Base-by-base conservation (phyloP, 35 echinoderm and acorn worm species). In the Ophioderma brevispina region DNA sequence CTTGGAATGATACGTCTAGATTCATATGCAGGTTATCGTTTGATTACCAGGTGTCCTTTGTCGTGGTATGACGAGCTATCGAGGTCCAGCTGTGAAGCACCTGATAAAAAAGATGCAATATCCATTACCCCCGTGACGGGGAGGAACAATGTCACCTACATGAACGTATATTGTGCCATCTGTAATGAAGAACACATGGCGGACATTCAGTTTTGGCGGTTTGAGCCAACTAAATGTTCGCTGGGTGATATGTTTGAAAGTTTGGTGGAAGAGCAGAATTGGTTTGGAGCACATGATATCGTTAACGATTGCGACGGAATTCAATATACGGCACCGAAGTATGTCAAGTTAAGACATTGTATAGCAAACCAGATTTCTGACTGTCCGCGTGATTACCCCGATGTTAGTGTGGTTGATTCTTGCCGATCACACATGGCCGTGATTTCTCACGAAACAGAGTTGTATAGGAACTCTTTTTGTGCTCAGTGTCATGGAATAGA, bases 161-260 rank as follows among this genome's bases (percentile, higher is more conserved):
- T 3, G n/a, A 85, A 85, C 37, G 63, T 85, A 6, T 85, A 85
- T n/a, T 85, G 83, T 35, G 83, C 52, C 19, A 21, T 85, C 2
- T 85, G 83, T 14, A 52, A 85, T 63, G 31, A 40, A 11, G 43
- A 64, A 25, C 83, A 33, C 8, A 17, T 70, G 33, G 15, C 46
- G 35, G 19, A 33, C 32, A 36, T 85, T 31, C 63, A 0, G 14
- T 64, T 31, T 38, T 85, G 83, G 83, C 14, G 31, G 0, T 64
- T 64, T 19, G 17, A 75, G 4, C 21, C 40, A 78, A 2, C 13
- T n/a, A 21, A 0, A 10, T 13, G 10, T 34, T 49, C n/a, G 13
- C 1, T 35, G 17, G 28, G 21, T 11, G 55, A 55, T 8, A 43
- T 82, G 37, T 75, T 64, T 55, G 5, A 8, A 85, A 35, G 70